Conservation (phyloP, 2,113 vertebrate genomes). For the Gadus chalcogrammus region DNA sequence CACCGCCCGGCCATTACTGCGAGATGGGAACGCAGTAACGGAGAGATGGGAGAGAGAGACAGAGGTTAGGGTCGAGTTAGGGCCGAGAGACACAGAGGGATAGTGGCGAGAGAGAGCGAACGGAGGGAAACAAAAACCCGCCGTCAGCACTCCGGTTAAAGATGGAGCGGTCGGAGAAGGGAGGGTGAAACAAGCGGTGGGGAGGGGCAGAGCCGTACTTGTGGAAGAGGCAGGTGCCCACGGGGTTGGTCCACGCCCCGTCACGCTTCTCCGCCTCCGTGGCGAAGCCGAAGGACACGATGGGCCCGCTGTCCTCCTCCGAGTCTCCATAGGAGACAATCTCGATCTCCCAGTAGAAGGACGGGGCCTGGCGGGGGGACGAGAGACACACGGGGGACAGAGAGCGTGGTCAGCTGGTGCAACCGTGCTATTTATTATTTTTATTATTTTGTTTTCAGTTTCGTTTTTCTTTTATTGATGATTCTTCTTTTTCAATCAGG, state of each 20-base stretch:
- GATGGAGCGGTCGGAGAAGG: slow-evolving; percentile 18
- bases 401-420: not conserved
- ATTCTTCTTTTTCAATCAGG: no score
- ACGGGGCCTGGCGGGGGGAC: slow-evolving; percentile 80
- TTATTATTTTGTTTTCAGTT: no score
- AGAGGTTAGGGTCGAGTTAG: not conserved
- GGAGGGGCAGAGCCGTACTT: slow-evolving; percentile 75
- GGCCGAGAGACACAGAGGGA: not conserved
- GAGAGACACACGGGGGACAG: not conserved
- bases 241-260: slow-evolving; percentile 97
- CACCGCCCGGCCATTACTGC: slow-evolving; percentile 93
- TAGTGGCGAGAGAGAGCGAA: not conserved
- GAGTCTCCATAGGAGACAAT: slow-evolving; percentile 97
- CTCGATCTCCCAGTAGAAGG: slow-evolving; percentile 99
- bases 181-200: not conserved
- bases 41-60: slow-evolving; percentile 13
- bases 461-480: no score
- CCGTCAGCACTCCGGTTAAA: slow-evolving; percentile 35
- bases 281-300: slow-evolving; percentile 96
- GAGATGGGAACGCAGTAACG: no score
- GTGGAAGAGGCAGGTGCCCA: slow-evolving; percentile 97
- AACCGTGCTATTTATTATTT: no score
- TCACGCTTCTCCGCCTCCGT: slow-evolving; percentile 96
- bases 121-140: not conserved
- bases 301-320: slow-evolving; percentile 94